Conservation (phyloP, 2,888 invertebrate genomes). For the Parnassius smintheus region DNA sequence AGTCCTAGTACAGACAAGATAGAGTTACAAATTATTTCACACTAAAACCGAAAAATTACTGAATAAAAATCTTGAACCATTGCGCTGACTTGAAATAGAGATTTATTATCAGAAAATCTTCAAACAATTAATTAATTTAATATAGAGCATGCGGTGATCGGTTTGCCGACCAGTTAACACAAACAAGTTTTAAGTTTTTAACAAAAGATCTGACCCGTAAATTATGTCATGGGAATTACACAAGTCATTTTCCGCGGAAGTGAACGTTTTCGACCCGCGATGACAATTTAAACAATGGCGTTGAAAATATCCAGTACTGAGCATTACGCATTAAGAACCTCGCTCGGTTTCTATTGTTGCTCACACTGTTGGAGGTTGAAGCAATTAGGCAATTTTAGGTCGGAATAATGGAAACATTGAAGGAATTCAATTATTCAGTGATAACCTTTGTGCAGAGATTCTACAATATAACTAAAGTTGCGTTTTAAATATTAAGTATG, state of each 20-base stretch:
- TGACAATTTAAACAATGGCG: constrained; percentile 56
- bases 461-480: too few relatives aligned
- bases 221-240: constrained; percentile 53
- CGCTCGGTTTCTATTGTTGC: constrained; percentile 58
- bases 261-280: constrained; percentile 55
- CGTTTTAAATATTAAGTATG: too few relatives aligned
- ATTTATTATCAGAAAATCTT: too few relatives aligned
- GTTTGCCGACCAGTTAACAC: too few relatives aligned
- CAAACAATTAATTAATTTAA: too few relatives aligned
- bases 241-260: constrained; percentile 59
- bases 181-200: constrained; percentile 37
- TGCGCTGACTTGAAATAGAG: too few relatives aligned
- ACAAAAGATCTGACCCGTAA: constrained; percentile 48
- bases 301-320: constrained; percentile 52
- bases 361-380: constrained; percentile 49
- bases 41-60: too few relatives aligned
- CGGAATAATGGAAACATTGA: constrained; percentile 58
- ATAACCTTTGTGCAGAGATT: background rate
- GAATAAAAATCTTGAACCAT: too few relatives aligned
- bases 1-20: too few relatives aligned
- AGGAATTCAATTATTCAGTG: background rate
- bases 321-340: constrained; percentile 51
- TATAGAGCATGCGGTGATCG: too few relatives aligned
- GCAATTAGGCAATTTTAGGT: constrained; percentile 68
- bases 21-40: too few relatives aligned